Evolutionary conservation across 2,113 vertebrate species (phyloP).

Genomic region (Myrmecophaga tridactyla): DNA sequence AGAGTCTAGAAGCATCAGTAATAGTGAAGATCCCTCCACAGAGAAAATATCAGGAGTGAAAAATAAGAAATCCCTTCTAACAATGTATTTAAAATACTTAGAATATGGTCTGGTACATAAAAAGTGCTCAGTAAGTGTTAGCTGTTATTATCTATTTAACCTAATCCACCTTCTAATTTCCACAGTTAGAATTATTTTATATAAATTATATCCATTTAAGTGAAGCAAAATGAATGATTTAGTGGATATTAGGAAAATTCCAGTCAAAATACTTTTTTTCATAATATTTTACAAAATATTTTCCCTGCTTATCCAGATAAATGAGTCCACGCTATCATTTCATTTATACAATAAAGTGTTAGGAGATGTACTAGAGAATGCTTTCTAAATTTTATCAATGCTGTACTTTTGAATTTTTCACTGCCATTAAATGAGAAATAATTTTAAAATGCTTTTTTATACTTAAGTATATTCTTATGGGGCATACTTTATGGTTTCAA

Average conservation of each 20-base stretch:
- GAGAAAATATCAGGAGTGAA: neutral
- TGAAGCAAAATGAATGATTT: neutral
- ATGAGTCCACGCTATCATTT: neutral
- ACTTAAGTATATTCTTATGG: neutral
- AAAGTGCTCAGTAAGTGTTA: neutral
- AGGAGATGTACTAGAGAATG: neutral
- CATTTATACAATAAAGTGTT: neutral
- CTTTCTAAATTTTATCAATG: neutral
- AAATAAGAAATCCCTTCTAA: neutral
- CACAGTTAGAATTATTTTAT: neutral
- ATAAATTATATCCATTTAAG: neutral
- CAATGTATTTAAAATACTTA: neutral
- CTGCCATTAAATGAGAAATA: neutral
- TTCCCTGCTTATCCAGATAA: neutral
- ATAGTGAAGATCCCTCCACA: neutral
- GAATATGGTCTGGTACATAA: neutral
- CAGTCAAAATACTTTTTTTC: neutral
- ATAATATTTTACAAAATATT: neutral
- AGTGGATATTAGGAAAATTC: neutral
- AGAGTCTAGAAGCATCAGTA: neutral
- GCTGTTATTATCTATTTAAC: neutral
- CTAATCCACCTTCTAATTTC: neutral
- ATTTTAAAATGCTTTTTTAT: neutral
- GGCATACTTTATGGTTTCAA: neutral
- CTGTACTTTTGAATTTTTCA: neutral